Conservation (phyloP, 2,888 invertebrate species). For the Andricus quercusramuli region DNA sequence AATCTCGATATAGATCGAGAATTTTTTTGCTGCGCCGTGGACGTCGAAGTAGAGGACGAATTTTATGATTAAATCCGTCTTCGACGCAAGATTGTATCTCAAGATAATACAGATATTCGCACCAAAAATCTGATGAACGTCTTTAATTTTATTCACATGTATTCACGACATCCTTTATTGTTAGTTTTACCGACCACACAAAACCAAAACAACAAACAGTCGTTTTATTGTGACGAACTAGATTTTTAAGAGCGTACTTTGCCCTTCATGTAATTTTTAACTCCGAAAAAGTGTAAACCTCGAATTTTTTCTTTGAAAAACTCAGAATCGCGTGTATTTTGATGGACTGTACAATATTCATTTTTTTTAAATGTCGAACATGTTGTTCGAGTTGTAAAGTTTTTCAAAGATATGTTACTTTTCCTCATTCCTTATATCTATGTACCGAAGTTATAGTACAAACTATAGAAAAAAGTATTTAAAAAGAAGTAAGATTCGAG, state of each 20-base stretch:
- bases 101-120: constrained; percentile 73
- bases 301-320: constrained; percentile 18
- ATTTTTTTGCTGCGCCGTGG: neutral
- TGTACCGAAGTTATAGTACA: constrained; percentile 20
- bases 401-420: neutral
- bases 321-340: neutral
- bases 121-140: constrained; percentile 72
- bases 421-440: neutral
- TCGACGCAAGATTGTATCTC: constrained; percentile 75
- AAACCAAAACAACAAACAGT: neutral
- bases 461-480: constrained; percentile 10
- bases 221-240: neutral
- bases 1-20: constrained; percentile 12
- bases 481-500: neutral
- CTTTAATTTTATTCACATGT: constrained; percentile 75
- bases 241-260: constrained; percentile 23
- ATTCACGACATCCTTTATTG: constrained; percentile 69
- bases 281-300: constrained; percentile 14
- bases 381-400: neutral
- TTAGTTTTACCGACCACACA: constrained; percentile 3
- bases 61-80: constrained; percentile 37
- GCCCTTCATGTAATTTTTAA: neutral
- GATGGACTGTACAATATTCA: neutral
- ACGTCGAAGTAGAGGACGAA: neutral
- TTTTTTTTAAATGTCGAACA: neutral